Percentiles rank a stretch among this genome's conserved stretches.
Evolutionary conservation across 2,797 vertebrate genomes (phyloP).

Genomic region (Tokudaia muenninki): DNA sequence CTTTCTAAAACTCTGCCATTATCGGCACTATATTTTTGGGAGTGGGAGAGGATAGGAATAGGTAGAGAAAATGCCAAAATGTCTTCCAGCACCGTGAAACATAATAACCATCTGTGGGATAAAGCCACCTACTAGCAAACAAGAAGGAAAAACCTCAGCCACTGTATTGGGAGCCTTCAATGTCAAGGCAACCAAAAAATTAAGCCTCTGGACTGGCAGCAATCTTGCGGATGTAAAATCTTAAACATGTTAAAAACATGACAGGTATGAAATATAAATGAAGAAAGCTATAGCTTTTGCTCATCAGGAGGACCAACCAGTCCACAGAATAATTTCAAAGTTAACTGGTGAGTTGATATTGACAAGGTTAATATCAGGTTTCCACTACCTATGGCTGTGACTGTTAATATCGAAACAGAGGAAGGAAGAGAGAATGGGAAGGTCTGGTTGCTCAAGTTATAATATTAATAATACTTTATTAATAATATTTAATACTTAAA

Average conservation of each 20-base stretch:
- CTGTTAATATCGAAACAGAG: not conserved
- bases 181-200: not conserved
- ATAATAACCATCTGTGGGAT: not conserved
- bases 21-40: not conserved
- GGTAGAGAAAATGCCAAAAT: not conserved
- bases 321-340: not conserved
- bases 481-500: not conserved
- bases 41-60: not conserved
- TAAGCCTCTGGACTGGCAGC: not conserved
- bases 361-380: slow-evolving; percentile 1
- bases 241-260: not conserved
- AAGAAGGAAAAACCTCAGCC: not conserved
- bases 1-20: not conserved
- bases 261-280: not conserved
- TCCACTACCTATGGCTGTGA: slow-evolving; percentile 8
- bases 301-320: not conserved
- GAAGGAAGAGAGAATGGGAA: not conserved
- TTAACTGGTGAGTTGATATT: not conserved
- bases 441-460: not conserved
- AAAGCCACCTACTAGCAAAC: not conserved
- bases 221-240: not conserved
- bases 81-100: slow-evolving; percentile 3
- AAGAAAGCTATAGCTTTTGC: not conserved
- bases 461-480: not conserved
- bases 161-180: not conserved